Base-by-base conservation (phyloP, 2,888 invertebrate species). In the Stenoptilia bipunctidactyla region DNA sequence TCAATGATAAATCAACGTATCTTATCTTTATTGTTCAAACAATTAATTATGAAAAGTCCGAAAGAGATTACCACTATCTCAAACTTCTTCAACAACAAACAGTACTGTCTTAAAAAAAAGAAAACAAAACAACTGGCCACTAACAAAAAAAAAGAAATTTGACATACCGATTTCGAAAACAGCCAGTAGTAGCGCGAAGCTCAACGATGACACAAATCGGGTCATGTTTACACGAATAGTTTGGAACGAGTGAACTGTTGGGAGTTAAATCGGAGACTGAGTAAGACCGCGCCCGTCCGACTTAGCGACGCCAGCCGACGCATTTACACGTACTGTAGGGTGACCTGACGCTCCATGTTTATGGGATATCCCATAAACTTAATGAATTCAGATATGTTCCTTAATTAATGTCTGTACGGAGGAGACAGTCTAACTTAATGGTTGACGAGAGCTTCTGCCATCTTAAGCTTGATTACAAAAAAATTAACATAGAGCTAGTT, bases 111-210 rank as follows among this genome's bases (percentile, higher is more conserved):
- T n/a, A 14, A 4, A 8, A 36, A 15, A 15, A 36, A 5, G 2
- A 36, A 15, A 36, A 36, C 8, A 15, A 9, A n/a, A n/a, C n/a
- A 36, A 36, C 4, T 20, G 20, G 20, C 20, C 20, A 8, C 20
- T 20, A 36, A 8, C 9, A 36, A 36, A 15, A 13, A 8, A 27
- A 27, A 25, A 40, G 42, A 47, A 44, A 41, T 35, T 39, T 14
- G 50, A 70, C 80, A 30, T 66, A 82, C 82, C 82, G 38, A 74
- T 55, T 58, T 79, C 71, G 36, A 82, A 56, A 34, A 74, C 53
- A 13, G 80, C 76, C 54, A 82, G 50, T 34, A 82, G 50, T 36
- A 77, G 60, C 45, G 65, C 71, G 39, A 80, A 46, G 53, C 62
- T 66, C 41, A 74, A 53, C 39, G 59, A 64, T 39, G 56, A 58